Percentiles rank a stretch among this genome's conserved stretches.
These are phyloP conservation scores for Pocota personata DNA, from an alignment of 2,888 invertebrate genomes.

Conservation along the genomic window DNA sequence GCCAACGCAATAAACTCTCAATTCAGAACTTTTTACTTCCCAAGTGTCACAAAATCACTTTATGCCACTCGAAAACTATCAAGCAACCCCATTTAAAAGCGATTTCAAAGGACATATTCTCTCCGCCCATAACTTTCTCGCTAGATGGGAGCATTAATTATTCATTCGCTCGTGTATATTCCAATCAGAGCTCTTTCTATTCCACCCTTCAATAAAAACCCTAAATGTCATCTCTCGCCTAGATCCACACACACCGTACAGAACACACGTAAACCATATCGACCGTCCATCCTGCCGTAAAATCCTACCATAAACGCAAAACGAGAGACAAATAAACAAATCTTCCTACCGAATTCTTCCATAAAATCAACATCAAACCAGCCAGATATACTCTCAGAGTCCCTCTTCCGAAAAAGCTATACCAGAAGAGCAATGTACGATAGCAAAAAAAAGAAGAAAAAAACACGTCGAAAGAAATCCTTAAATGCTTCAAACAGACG, in stretches of 20 bases:
- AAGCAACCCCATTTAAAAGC: slow-evolving; percentile 58
- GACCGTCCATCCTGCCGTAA: slow-evolving; percentile 67
- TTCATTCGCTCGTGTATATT: slow-evolving; percentile 69
- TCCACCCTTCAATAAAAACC: slow-evolving; percentile 58
- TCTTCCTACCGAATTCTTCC: slow-evolving; percentile 60
- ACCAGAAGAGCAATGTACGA: slow-evolving; percentile 8
- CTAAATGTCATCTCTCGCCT: slow-evolving; percentile 62
- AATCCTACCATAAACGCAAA: slow-evolving; percentile 70
- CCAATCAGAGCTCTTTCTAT: slow-evolving; percentile 62
- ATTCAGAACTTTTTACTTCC: slow-evolving; percentile 34
- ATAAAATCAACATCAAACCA: slow-evolving; percentile 70
- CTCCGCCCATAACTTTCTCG: not conserved
- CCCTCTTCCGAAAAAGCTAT: not conserved
- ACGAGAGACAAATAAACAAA: slow-evolving; percentile 71
- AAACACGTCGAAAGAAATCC: slow-evolving; percentile 58
- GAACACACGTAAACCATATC: slow-evolving; percentile 30
- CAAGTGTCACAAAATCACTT: slow-evolving; percentile 69
- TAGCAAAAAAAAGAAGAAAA: not conserved
- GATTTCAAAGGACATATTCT: slow-evolving; percentile 41
- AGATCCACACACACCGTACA: not conserved
- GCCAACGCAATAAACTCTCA: slow-evolving; percentile 47
- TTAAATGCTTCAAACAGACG: slow-evolving; percentile 72
- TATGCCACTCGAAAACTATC: slow-evolving; percentile 65
- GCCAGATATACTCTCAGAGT: slow-evolving; percentile 17
- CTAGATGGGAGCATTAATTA: slow-evolving; percentile 51